phyloP scores from a whole-genome alignment of 2,888 invertebrate genomes.

The Apodemia hepburni region DNA sequence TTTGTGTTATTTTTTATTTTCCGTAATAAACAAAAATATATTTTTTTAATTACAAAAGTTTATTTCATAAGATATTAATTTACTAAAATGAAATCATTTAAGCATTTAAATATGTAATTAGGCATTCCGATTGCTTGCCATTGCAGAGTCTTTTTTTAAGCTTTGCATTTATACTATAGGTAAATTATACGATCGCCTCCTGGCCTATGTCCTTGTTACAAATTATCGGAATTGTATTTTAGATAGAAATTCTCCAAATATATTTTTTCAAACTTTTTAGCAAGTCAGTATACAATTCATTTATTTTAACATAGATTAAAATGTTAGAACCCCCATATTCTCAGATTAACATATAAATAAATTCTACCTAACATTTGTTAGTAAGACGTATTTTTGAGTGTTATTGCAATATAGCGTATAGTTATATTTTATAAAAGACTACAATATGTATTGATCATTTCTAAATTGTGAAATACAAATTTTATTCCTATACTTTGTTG shows the following conservation, averaged over 20 bases:
- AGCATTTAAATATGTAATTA: not conserved
- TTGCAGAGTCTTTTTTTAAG: not conserved
- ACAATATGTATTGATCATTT: conserved; percentile 64
- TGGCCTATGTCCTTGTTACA: conserved; percentile 1
- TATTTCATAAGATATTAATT: not conserved
- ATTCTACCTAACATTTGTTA: conserved; percentile 32
- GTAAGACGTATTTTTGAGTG: conserved; percentile 74
- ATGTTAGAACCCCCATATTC: conserved; percentile 27
- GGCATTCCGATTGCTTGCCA: not conserved
- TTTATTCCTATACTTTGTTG: conserved; percentile 66
- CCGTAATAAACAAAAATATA: not conserved
- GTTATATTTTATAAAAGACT: conserved; percentile 75
- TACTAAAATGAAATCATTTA: not conserved
- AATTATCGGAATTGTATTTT: conserved; percentile 6
- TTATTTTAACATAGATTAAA: conserved; percentile 23
- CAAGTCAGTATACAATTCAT: not conserved
- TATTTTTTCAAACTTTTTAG: conserved; percentile 20
- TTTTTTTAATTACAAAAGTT: not conserved
- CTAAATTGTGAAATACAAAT: conserved; percentile 73
- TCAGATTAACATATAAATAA: conserved; percentile 28
- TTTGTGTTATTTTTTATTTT: not conserved
- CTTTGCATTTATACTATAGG: conserved; percentile 1
- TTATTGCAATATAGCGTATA: conserved; percentile 68
- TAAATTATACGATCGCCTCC: conserved; percentile 5
- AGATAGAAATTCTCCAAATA: conserved; percentile 14